Conservation (phyloP, 2,888 invertebrate species). For the Tubiluchus corallicola region DNA sequence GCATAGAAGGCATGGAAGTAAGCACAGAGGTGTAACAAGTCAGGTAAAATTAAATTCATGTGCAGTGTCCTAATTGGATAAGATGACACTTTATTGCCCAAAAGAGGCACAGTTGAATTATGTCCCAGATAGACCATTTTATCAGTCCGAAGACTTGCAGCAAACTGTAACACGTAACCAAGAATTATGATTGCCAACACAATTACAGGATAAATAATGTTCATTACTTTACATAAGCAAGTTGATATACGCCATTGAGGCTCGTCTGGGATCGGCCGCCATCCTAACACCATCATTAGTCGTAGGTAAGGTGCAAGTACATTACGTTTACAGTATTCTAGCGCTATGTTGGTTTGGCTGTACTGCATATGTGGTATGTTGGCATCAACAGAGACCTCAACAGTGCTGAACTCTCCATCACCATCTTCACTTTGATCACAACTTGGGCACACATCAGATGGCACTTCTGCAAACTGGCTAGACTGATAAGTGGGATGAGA, state of each 20-base stretch:
- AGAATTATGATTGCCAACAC: slow-evolving; percentile 38
- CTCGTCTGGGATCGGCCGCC: slow-evolving; percentile 40
- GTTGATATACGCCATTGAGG: slow-evolving; percentile 20
- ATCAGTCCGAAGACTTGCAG: slow-evolving; percentile 51
- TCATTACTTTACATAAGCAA: slow-evolving; percentile 42
- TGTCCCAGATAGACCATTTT: no score
- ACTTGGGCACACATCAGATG: no score
- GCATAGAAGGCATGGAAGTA: slow-evolving; percentile 52
- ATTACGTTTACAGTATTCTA: slow-evolving; percentile 62
- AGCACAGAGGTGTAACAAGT: slow-evolving; percentile 47
- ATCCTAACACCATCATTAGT: slow-evolving; percentile 46
- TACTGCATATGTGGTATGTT: background rate
- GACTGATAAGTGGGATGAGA: no score
- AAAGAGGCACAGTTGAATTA: no score
- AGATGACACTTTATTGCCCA: slow-evolving; percentile 3
- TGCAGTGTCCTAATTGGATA: slow-evolving; percentile 35
- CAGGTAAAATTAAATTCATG: slow-evolving; percentile 54
- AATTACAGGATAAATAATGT: slow-evolving; percentile 46
- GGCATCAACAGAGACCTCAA: background rate
- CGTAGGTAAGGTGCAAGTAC: slow-evolving; percentile 56
- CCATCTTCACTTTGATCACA: no score
- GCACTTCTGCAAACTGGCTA: no score
- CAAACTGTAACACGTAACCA: slow-evolving; percentile 56
- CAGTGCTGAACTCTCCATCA: no score
- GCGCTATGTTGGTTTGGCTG: slow-evolving; percentile 15